phyloP scores from a whole-genome alignment of 2,113 vertebrate genomes.

The Cynopterus brachyotis region DNA sequence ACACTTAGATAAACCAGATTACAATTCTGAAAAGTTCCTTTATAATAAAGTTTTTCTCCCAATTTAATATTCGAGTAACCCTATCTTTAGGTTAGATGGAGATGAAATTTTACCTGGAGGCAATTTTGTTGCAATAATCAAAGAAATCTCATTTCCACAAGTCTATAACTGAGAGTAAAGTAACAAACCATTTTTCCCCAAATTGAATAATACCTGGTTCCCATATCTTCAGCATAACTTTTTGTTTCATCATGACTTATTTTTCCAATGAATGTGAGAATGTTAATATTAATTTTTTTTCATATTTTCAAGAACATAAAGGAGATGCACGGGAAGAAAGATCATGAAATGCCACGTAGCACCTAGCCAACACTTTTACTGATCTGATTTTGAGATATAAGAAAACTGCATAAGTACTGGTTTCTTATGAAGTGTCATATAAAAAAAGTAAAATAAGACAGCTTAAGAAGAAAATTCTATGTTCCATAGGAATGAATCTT shows the following conservation, averaged over 20 bases:
- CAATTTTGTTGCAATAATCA: slow-evolving; percentile 37
- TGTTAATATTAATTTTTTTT: neutral
- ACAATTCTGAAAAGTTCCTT: neutral
- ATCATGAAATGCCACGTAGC: neutral
- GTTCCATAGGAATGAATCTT: neutral
- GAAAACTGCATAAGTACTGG: neutral
- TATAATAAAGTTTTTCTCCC: slow-evolving; percentile 12
- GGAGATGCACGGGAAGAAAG: neutral
- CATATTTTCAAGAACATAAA: neutral
- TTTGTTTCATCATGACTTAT: neutral
- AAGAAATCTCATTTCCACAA: slow-evolving; percentile 56
- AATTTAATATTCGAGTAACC: slow-evolving; percentile 51
- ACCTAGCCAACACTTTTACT: neutral
- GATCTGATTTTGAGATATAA: slow-evolving; percentile 12
- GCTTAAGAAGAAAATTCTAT: neutral
- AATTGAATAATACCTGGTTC: neutral
- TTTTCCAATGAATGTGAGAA: neutral
- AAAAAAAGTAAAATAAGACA: slow-evolving; percentile 12
- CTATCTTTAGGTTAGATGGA: slow-evolving; percentile 41
- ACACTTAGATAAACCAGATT: slow-evolving; percentile 34
- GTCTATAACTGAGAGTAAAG: slow-evolving; percentile 35
- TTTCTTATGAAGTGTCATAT: neutral
- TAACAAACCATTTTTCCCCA: neutral
- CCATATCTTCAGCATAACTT: neutral
- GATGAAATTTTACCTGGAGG: slow-evolving; percentile 37